phyloP scores from a whole-genome alignment of 2,797 vertebrate species.

The Phoeniculus purpureus region DNA sequence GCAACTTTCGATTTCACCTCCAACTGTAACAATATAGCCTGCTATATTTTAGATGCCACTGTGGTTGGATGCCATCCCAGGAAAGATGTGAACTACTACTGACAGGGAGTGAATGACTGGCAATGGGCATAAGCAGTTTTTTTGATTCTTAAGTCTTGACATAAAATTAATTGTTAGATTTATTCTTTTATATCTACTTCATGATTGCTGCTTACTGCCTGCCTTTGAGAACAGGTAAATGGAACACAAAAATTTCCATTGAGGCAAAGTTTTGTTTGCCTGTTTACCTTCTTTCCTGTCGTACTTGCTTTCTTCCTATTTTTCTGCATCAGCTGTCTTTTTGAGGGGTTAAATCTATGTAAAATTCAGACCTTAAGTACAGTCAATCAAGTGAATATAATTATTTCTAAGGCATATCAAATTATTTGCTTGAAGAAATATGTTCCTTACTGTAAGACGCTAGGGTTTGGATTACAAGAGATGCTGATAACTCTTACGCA shows the following conservation, averaged over 20 bases:
- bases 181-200: conserved; percentile 69
- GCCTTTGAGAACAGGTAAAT: conserved; percentile 65
- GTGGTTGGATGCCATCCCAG: conserved; percentile 83
- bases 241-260: conserved; percentile 42
- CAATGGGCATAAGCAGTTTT: conserved; percentile 80
- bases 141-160: conserved; percentile 80
- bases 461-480: background rate
- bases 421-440: conserved; percentile 5
- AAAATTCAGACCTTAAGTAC: background rate
- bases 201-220: conserved; percentile 68
- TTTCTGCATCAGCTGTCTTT: background rate
- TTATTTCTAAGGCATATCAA: background rate
- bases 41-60: conserved; percentile 84
- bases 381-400: background rate
- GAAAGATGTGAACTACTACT: conserved; percentile 84
- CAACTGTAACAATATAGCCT: conserved; percentile 84
- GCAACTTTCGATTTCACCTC: conserved; percentile 84
- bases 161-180: conserved; percentile 81
- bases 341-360: background rate
- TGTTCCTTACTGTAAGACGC: background rate
- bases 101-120: conserved; percentile 84
- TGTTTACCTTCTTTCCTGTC: background rate
- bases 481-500: background rate
- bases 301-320: background rate
- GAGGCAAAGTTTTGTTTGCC: conserved; percentile 29